These are phyloP conservation scores for Natrix natrix DNA, from an alignment of 2,797 vertebrate genomes.

Conservation along the genomic window DNA sequence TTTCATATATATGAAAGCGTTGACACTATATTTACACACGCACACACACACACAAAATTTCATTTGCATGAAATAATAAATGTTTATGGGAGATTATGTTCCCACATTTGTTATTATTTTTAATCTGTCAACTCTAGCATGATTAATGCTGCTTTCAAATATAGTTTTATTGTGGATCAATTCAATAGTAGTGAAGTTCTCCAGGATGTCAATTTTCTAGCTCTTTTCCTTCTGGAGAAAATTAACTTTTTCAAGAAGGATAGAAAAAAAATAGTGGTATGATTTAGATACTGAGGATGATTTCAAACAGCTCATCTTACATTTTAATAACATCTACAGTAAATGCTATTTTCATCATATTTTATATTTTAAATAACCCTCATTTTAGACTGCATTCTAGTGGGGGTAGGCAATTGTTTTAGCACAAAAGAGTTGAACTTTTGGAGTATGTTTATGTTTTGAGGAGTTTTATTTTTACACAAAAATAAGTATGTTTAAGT, in stretches of 20 bases:
- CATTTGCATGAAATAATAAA: neutral
- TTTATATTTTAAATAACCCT: neutral
- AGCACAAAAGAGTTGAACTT: neutral
- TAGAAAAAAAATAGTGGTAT: neutral
- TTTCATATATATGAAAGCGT: neutral
- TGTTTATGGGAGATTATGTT: neutral
- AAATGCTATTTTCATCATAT: neutral
- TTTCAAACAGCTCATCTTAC: neutral
- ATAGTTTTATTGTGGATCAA: neutral
- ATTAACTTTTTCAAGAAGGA: neutral
- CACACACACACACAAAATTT: no score
- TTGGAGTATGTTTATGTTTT: neutral
- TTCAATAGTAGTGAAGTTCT: neutral
- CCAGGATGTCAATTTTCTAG: neutral
- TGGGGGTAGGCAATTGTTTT: neutral
- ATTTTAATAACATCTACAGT: neutral
- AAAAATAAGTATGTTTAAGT: neutral
- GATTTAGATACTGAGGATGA: neutral
- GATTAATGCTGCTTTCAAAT: neutral
- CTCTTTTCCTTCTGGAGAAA: neutral
- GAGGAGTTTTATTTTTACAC: neutral
- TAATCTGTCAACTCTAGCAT: neutral
- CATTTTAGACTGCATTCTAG: neutral
- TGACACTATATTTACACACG: no score
- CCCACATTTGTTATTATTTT: neutral